Base-by-base conservation (phyloP, 2,888 invertebrate species). In the Seira sanloemensis region DNA sequence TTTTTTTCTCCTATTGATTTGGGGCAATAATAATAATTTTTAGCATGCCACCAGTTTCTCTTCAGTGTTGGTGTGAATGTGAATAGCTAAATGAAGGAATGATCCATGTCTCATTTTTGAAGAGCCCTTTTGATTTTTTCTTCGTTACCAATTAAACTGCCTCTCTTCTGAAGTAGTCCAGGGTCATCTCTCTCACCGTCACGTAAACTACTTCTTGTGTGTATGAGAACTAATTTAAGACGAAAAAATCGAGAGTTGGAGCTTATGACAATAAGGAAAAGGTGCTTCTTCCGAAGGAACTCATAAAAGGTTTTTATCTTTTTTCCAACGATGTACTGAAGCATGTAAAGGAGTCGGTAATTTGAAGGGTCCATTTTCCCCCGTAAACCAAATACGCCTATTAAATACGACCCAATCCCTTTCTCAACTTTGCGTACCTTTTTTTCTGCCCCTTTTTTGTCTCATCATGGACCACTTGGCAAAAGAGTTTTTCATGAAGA, bases 111-210 rank as follows among this genome's bases (percentile, higher is more conserved):
- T 54, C 16, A 46, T n/a, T 54, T 58, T 65, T 23, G 27, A 73
- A 58, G n/a, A 62, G 21, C 21, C 62, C 67, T 74, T 72, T 71
- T 66, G 50, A 25, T 78, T 71, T 69, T 58, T 25, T 21, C 27
- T 77, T 25, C 21, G 27, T 67, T 68, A 26, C 16, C 62, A 58
- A 78, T 25, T 73, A 23, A 21, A 50, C 54, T 58, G 46, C 18
- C 62, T 54, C 54, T 27, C 26, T 21, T 62, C 12, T 62, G 18
- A 84, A 84, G 84, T 84, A 84, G 84, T 84, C 78, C 84, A 84
- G 78, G 84, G 84, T 71, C 84, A 75, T 84, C 4, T 21, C 16
- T 58, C 18, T 75, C 54, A 27, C 65, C 75, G 75, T 83, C 78
- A 83, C 72, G 27, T 26, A 58, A 71, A 77, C n/a, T n/a, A 62